Conservation (phyloP, 2,113 vertebrate species). For the Paratilapia polleni region DNA sequence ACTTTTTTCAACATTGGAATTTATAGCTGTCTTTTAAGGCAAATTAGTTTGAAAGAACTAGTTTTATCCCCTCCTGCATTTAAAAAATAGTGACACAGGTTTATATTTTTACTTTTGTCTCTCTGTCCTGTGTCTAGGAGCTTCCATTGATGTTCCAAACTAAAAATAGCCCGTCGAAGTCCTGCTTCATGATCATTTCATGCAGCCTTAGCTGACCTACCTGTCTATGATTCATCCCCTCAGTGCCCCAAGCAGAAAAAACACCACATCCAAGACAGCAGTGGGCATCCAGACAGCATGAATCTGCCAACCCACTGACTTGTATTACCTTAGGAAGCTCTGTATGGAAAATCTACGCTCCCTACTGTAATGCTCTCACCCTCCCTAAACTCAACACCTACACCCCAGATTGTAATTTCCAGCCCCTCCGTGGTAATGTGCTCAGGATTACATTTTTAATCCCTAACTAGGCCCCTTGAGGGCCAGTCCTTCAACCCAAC, state of each 20-base stretch:
- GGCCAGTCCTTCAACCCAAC: conserved; percentile 50
- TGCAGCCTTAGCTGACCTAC: too few species aligned
- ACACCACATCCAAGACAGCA: not conserved
- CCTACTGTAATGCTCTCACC: not conserved
- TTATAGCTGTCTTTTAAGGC: too few species aligned
- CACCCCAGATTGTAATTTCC: conserved; percentile 33
- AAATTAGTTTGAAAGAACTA: too few species aligned
- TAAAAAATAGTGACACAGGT: not conserved
- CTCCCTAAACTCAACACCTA: not conserved
- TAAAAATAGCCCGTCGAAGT: not conserved
- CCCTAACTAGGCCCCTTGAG: conserved; percentile 39
- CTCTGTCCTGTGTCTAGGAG: not conserved
- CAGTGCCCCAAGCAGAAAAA: not conserved
- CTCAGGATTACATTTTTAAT: conserved; percentile 69
- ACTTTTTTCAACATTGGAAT: too few species aligned
- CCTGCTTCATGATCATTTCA: not conserved
- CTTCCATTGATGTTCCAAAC: not conserved
- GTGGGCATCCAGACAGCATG: not conserved
- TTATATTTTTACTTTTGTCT: not conserved
- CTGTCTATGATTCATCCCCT: not conserved
- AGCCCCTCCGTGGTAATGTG: conserved; percentile 32
- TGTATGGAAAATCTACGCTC: not conserved
- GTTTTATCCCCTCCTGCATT: not conserved
- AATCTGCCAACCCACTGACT: not conserved
- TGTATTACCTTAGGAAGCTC: not conserved